Evolutionary conservation across 2,797 vertebrate species (phyloP).

Genomic region (Masticophis lateralis): DNA sequence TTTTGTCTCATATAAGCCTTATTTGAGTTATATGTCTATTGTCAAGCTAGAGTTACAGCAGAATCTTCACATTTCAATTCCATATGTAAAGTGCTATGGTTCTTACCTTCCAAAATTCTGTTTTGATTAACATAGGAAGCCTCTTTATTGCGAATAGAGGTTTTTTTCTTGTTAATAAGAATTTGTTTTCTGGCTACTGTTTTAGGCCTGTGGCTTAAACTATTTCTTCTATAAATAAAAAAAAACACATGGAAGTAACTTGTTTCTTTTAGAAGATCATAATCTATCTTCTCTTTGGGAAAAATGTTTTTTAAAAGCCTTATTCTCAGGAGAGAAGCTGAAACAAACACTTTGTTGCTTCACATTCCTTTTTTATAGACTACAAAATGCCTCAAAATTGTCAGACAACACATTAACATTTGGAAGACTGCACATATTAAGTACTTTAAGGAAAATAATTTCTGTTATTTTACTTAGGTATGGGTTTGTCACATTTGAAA

Average conservation of each 20-base stretch:
- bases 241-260: not conserved
- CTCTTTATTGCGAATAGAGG: not conserved
- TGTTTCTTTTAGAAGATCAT: not conserved
- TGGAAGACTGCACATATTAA: not conserved
- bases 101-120: not conserved
- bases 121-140: not conserved
- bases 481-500: constrained; percentile 88
- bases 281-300: not conserved
- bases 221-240: not conserved
- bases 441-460: constrained; percentile 31
- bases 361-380: not conserved
- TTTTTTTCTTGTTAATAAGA: not conserved
- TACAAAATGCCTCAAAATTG: not conserved
- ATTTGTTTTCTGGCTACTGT: not conserved
- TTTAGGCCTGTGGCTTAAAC: not conserved
- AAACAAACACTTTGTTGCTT: not conserved
- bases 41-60: not conserved
- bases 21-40: not conserved
- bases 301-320: not conserved
- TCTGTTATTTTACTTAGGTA: constrained; percentile 75
- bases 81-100: not conserved
- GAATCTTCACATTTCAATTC: not conserved
- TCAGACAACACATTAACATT: not conserved
- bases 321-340: not conserved
- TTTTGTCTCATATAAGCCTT: not conserved